Evolutionary conservation across 2,113 vertebrate genomes (phyloP).

Genomic region (Clupea harengus): DNA sequence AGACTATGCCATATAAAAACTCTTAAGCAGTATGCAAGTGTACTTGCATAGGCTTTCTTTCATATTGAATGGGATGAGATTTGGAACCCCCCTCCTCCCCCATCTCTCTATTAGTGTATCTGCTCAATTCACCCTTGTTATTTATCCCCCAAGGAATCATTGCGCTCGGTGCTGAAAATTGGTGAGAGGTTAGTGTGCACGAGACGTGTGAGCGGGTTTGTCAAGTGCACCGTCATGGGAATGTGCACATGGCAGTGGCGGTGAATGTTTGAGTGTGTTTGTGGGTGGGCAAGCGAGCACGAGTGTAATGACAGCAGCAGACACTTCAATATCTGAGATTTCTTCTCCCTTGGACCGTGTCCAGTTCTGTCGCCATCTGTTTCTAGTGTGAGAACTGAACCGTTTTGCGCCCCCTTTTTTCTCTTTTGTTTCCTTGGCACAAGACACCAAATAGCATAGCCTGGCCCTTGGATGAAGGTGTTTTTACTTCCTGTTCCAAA

Average conservation of each 20-base stretch:
- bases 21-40: constrained; percentile 11
- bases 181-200: not conserved
- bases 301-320: not conserved
- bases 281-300: not conserved
- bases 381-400: not conserved
- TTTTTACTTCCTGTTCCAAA: not conserved
- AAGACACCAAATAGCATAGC: not conserved
- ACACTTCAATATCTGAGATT: not conserved
- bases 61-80: not conserved
- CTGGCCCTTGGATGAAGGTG: not conserved
- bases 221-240: not conserved
- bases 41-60: not conserved
- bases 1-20: not conserved
- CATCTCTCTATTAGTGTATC: not conserved
- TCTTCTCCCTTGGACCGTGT: not conserved
- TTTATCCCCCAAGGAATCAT: not conserved
- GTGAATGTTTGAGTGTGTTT: constrained; percentile 15
- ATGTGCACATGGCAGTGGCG: not conserved
- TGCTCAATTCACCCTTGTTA: constrained; percentile 21
- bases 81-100: not conserved
- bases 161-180: not conserved
- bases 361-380: not conserved
- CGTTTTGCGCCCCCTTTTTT: not conserved
- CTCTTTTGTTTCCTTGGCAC: not conserved
- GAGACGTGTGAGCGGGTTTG: not conserved